Evolutionary conservation across 2,113 vertebrate genomes (phyloP), one percentile per base, ranked within the genome.

Genomic region (Etheostoma spectabile): DNA sequence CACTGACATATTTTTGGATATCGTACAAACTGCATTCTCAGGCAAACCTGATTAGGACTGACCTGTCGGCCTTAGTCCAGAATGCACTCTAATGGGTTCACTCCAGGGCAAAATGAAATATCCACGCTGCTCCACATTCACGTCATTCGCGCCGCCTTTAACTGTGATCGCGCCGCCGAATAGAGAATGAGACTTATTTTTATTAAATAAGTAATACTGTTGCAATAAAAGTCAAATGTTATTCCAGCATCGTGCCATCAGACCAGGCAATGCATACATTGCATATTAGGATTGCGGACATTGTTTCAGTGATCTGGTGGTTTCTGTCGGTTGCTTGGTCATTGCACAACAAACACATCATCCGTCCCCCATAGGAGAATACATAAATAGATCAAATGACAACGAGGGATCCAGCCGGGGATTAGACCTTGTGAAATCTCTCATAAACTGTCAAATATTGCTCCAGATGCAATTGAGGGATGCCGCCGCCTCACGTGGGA

Each of bases 311-410:
- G 82, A 83, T 80, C 82, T 82, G 73, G 78, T 64, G 80, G 60
- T 64, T 73, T 55, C 71, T 21, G 48, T 46, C 56, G 60, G 77
- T 19, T 63, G 65, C 75, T 33, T 22, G 45, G 59, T 77, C 60
- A 21, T 33, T 49, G 62, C 84, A 79, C 74, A 82, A 64, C 82
- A 82, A 71, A 82, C 81, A 84, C 81, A 68, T 48, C 81, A 68
- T 52, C 61, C 48, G 67, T 13, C 66, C 64, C 18, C 71, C 11
- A 24, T n/a, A 5, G 38, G 7, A 57, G 35, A 75, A 51, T 35
- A 22, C 24, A 72, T 59, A 14, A 42, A 74, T n/a, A n/a, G n/a
- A n/a, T 45, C 51, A 64, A 71, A 38, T 19, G 33, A 63, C 15
- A 65, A 35, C 4, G 2, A 33, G 38, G 0, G 70, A 51, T 73